Evolutionary conservation across 2,113 vertebrate species (phyloP).

Genomic region (Cnemophilus loriae): DNA sequence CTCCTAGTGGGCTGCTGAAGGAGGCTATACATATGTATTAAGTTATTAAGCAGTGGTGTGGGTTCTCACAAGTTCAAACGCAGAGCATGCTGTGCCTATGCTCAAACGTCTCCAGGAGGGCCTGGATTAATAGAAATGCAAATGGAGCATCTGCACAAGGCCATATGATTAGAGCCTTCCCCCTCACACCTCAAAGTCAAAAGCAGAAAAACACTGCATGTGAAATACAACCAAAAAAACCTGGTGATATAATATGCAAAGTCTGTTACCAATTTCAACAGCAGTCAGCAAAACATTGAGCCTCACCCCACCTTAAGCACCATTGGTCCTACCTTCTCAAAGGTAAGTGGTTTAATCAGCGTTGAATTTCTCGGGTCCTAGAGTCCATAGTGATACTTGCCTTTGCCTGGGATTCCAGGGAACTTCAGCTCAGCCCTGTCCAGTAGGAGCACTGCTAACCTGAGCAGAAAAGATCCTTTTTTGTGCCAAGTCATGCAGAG

Average conservation of each 20-base stretch:
- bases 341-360: conserved; percentile 54
- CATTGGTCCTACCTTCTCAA: conserved; percentile 50
- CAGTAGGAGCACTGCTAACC: background rate
- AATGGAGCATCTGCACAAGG: conserved; percentile 82
- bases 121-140: conserved; percentile 84
- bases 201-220: conserved; percentile 79
- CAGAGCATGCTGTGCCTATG: conserved; percentile 79
- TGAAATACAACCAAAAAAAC: conserved; percentile 74
- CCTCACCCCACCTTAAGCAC: conserved; percentile 37
- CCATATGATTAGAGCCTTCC: conserved; percentile 80
- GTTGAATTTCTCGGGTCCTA: background rate
- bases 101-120: conserved; percentile 80
- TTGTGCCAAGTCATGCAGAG: background rate
- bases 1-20: conserved; percentile 80
- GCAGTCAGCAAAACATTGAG: conserved; percentile 75
- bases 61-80: conserved; percentile 84
- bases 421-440: background rate
- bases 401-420: background rate
- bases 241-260: conserved; percentile 78
- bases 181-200: conserved; percentile 80
- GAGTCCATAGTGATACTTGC: background rate
- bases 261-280: conserved; percentile 74
- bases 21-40: conserved; percentile 82
- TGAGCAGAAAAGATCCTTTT: background rate
- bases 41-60: conserved; percentile 80